Percentiles rank a stretch among this genome's conserved stretches.
phyloP scores from a whole-genome alignment of 1,140 invertebrate species.

The Ctenoplectra terminalis region DNA sequence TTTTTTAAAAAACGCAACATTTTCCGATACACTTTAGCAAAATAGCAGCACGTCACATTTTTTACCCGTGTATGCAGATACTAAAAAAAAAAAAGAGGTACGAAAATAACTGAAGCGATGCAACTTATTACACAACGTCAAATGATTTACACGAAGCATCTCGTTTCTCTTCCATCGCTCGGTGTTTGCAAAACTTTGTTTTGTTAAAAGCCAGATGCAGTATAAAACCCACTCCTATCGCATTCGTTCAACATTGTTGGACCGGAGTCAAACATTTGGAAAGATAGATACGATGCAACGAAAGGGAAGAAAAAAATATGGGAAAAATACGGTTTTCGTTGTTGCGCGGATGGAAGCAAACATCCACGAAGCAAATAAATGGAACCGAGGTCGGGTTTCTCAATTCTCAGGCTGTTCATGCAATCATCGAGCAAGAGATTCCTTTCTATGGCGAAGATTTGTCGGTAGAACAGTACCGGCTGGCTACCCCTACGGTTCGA shows the following conservation, averaged over 20 bases:
- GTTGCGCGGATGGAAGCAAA: not conserved
- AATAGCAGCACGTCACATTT: too few relatives aligned
- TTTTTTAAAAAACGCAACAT: too few relatives aligned
- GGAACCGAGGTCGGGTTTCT: not conserved
- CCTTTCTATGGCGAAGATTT: not conserved
- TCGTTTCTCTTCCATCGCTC: too few relatives aligned
- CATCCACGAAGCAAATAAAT: not conserved
- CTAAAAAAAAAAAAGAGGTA: too few relatives aligned
- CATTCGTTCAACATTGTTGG: not conserved
- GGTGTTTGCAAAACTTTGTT: not conserved
- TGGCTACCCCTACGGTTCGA: not conserved
- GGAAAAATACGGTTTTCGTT: not conserved
- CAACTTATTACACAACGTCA: too few relatives aligned
- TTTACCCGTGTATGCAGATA: too few relatives aligned
- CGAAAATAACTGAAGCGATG: too few relatives aligned
- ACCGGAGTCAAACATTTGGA: slow-evolving; percentile 3
- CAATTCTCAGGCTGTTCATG: not conserved
- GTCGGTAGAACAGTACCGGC: not conserved
- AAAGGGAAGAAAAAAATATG: not conserved
- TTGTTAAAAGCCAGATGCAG: not conserved
- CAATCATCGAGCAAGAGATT: not conserved
- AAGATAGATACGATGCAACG: not conserved
- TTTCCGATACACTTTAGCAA: too few relatives aligned
- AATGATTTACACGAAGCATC: too few relatives aligned
- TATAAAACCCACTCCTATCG: not conserved